Percentiles rank a stretch among this genome's conserved stretches.
These are phyloP conservation scores for Elmis aenea DNA, from an alignment of 2,888 invertebrate species.

Conservation along the genomic window DNA sequence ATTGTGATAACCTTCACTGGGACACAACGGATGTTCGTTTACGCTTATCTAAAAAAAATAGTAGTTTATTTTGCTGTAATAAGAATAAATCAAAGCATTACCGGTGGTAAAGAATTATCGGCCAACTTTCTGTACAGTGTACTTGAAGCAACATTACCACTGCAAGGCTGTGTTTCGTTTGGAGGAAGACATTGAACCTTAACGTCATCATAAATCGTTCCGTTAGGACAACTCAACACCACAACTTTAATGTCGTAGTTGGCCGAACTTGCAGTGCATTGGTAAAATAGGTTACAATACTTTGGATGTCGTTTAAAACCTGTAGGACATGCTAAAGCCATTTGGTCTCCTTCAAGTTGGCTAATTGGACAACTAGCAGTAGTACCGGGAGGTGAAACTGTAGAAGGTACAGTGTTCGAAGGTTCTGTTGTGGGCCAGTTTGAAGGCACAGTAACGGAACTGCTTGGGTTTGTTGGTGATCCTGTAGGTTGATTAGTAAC, in stretches of 20 bases:
- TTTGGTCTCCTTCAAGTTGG: slow-evolving; percentile 65
- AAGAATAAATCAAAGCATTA: slow-evolving; percentile 39
- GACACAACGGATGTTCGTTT: slow-evolving; percentile 56
- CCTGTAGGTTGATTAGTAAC: no score
- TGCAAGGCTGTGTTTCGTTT: slow-evolving; percentile 55
- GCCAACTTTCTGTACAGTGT: slow-evolving; percentile 54
- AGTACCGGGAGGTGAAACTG: slow-evolving; percentile 14
- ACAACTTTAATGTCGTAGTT: slow-evolving; percentile 69
- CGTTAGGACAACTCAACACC: slow-evolving; percentile 70
- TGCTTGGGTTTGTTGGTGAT: neutral
- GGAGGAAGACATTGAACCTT: slow-evolving; percentile 68
- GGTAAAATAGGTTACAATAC: slow-evolving; percentile 78
- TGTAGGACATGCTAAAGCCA: slow-evolving; percentile 71
- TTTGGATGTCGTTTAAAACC: slow-evolving; percentile 80
- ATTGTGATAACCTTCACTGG: slow-evolving; percentile 63
- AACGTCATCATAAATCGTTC: slow-evolving; percentile 69
- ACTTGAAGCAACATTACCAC: slow-evolving; percentile 52
- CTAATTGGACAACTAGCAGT: slow-evolving; percentile 46
- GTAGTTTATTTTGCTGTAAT: slow-evolving; percentile 1
- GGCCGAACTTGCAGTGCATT: slow-evolving; percentile 64
- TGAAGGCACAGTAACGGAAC: neutral
- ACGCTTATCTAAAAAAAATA: slow-evolving; percentile 58
- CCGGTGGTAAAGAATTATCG: slow-evolving; percentile 53
- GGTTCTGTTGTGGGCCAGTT: no score
- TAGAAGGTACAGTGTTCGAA: no score